A percentile compares a stretch with the other conserved stretches of the same genome.
Conservation (phyloP, 2,797 vertebrate species). For the Pseudochirops corinnae region DNA sequence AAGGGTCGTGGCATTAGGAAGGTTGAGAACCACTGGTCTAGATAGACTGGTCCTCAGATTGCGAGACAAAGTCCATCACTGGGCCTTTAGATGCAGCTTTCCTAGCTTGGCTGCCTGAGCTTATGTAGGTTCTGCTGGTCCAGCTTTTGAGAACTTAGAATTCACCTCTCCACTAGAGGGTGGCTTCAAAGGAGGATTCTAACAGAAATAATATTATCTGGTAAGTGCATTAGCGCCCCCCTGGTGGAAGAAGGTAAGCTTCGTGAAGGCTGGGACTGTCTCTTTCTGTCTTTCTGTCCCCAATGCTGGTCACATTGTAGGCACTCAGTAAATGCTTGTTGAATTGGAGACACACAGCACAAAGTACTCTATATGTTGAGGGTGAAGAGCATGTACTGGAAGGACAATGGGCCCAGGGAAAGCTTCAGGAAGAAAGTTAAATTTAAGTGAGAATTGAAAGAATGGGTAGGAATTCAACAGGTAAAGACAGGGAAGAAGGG, state of each 20-base stretch:
- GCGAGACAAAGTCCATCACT: neutral
- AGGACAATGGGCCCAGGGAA: neutral
- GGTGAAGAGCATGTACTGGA: neutral
- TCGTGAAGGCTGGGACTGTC: neutral
- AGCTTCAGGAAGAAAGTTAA: neutral
- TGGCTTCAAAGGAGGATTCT: neutral
- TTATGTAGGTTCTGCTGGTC: neutral
- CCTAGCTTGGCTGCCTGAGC: neutral
- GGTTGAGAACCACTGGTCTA: neutral
- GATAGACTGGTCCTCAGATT: neutral
- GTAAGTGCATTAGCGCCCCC: neutral
- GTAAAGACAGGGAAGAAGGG: neutral
- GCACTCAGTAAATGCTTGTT: neutral
- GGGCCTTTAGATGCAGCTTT: neutral
- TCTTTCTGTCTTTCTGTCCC: neutral
- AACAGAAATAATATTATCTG: neutral
- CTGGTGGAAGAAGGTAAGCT: neutral
- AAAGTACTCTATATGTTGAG: neutral
- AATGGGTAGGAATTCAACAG: neutral
- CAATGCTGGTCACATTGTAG: neutral
- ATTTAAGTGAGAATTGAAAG: neutral
- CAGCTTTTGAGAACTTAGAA: neutral
- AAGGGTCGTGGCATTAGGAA: too few relatives aligned
- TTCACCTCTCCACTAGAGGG: neutral
- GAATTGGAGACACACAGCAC: neutral